A percentile compares a stretch with the other conserved stretches of the same genome.
Conservation (phyloP, 1,140 invertebrate species). For the Heliconius hermathena region DNA sequence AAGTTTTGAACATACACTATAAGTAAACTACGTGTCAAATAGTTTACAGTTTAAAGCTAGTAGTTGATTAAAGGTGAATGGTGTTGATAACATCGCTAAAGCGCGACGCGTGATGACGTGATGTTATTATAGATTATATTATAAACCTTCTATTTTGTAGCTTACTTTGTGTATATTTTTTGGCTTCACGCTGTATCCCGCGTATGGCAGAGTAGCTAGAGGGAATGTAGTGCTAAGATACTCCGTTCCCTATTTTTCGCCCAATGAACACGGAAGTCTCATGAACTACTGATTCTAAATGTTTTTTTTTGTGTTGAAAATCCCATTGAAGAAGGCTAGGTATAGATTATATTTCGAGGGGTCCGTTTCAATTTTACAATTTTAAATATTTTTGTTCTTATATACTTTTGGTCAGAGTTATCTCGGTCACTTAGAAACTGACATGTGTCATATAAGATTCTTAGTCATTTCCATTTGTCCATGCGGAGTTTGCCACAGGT, state of each 20-base stretch:
- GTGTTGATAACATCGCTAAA: conserved; percentile 12
- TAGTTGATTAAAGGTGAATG: conserved; percentile 1
- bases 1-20: not conserved
- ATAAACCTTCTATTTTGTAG: not conserved
- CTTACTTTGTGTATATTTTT: not conserved
- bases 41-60: not conserved
- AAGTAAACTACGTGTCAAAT: not conserved
- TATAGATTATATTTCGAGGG: too few relatives aligned
- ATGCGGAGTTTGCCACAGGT: too few relatives aligned
- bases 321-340: too few relatives aligned
- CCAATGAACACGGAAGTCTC: too few relatives aligned
- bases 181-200: not conserved
- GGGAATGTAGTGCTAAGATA: not conserved
- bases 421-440: too few relatives aligned
- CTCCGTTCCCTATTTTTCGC: not conserved
- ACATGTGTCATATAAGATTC: too few relatives aligned
- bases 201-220: not conserved
- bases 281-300: too few relatives aligned
- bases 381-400: too few relatives aligned
- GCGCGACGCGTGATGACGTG: not conserved
- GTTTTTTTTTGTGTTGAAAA: too few relatives aligned
- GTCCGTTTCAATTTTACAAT: too few relatives aligned
- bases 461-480: too few relatives aligned
- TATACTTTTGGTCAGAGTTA: too few relatives aligned
- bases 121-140: not conserved